A percentile compares a stretch with the other conserved stretches of the same genome.
Evolutionary conservation across 1,140 invertebrate species (phyloP).

Genomic region (Drosophila truncata): DNA sequence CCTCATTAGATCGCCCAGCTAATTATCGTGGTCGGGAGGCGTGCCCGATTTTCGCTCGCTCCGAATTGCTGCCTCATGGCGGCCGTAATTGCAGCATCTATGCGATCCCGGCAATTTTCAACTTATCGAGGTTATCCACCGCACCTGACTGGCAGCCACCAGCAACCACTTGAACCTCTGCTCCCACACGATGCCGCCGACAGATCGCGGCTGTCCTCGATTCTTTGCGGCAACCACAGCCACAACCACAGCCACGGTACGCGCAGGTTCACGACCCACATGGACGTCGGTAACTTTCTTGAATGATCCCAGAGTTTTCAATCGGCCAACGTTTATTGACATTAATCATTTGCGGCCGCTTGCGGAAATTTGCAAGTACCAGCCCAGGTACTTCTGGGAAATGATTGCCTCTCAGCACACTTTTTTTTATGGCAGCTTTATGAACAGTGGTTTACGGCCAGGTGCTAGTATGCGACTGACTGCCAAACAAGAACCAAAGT

Average conservation of each 20-base stretch:
- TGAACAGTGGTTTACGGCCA: slow-evolving; percentile 23
- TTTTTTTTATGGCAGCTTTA: slow-evolving; percentile 47
- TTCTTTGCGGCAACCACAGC: slow-evolving; percentile 25
- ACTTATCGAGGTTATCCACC: slow-evolving; percentile 58
- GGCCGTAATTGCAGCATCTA: slow-evolving; percentile 46
- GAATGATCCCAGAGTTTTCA: slow-evolving; percentile 53
- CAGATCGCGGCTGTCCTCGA: slow-evolving; percentile 71
- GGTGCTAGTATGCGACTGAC: not conserved
- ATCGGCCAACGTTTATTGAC: slow-evolving; percentile 67
- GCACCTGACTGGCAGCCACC: slow-evolving; percentile 46
- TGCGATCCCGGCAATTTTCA: slow-evolving; percentile 50
- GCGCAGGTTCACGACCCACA: slow-evolving; percentile 75
- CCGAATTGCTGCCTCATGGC: slow-evolving; percentile 55
- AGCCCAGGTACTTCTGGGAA: slow-evolving; percentile 44
- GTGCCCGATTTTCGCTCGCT: slow-evolving; percentile 48
- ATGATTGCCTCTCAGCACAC: slow-evolving; percentile 47
- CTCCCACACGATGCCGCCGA: slow-evolving; percentile 73
- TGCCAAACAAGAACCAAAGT: slow-evolving; percentile 2
- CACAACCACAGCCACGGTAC: slow-evolving; percentile 13
- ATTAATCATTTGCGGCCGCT: slow-evolving; percentile 77
- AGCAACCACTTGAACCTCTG: slow-evolving; percentile 67
- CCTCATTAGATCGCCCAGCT: slow-evolving; percentile 64
- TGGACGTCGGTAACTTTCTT: slow-evolving; percentile 40
- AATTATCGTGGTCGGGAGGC: slow-evolving; percentile 53
- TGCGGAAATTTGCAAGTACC: slow-evolving; percentile 79